phyloP scores from a whole-genome alignment of 1,140 invertebrate species.

The Zaprionus lachaisei region DNA sequence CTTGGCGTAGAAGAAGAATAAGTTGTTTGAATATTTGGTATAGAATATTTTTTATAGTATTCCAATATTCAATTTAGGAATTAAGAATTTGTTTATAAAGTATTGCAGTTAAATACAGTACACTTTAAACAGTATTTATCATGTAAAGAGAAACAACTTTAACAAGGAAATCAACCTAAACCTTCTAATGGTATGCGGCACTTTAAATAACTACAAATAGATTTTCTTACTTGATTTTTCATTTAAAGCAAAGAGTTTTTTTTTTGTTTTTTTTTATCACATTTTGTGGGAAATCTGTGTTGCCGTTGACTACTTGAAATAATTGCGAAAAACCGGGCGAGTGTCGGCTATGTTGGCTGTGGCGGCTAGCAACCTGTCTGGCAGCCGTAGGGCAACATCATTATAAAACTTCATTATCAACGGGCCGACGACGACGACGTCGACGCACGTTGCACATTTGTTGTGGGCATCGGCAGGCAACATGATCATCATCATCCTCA shows the following conservation, averaged over 20 bases:
- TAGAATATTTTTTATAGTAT: no score
- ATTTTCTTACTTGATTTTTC: slow-evolving; percentile 14
- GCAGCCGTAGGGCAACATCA: slow-evolving; percentile 63
- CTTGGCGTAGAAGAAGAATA: no score
- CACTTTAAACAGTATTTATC: background rate
- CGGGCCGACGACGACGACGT: slow-evolving; percentile 8
- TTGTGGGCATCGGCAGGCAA: slow-evolving; percentile 32
- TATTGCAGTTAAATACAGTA: background rate
- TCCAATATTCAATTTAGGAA: no score
- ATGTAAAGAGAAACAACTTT: background rate
- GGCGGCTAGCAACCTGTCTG: slow-evolving; percentile 41
- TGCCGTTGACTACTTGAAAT: slow-evolving; percentile 65
- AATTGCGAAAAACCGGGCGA: slow-evolving; percentile 54
- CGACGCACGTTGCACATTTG: slow-evolving; percentile 58
- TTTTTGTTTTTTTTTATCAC: slow-evolving; percentile 8
- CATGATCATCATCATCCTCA: slow-evolving; percentile 29
- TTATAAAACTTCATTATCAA: slow-evolving; percentile 71
- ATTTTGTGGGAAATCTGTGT: slow-evolving; percentile 45
- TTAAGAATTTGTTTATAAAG: background rate
- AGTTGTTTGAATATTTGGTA: no score
- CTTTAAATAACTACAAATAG: slow-evolving; percentile 13
- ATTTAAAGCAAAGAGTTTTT: background rate
- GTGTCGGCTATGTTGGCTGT: slow-evolving; percentile 3
- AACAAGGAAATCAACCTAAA: background rate
- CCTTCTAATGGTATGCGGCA: background rate